Evolutionary conservation across 1,140 invertebrate species (phyloP).

Genomic region (Hyposmocoma kahamanoa): DNA sequence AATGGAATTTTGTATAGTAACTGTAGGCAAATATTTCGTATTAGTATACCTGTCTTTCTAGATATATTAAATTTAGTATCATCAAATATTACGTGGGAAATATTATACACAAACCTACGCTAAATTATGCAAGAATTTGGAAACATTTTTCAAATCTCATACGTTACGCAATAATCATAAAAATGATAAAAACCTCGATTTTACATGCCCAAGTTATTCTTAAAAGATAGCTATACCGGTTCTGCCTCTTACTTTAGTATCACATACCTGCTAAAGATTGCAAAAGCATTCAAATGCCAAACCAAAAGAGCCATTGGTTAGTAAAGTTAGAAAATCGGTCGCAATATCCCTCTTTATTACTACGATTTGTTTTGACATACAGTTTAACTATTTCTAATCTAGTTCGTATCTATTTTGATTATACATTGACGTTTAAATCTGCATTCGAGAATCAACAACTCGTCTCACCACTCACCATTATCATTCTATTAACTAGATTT

Average conservation of each 20-base stretch:
- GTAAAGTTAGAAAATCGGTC: conserved; percentile 16
- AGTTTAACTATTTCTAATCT: conserved; percentile 39
- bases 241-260: conserved; percentile 1
- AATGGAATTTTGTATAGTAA: no score
- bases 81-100: no score
- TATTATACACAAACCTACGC: no score
- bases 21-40: no score
- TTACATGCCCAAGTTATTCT: conserved; percentile 24
- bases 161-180: no score
- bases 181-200: no score
- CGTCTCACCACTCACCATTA: conserved; percentile 39
- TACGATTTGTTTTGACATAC: conserved; percentile 30
- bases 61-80: no score
- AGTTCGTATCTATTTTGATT: conserved; percentile 54
- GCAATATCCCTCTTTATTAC: conserved; percentile 10
- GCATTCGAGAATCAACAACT: conserved; percentile 29
- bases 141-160: no score
- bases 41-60: no score
- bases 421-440: conserved; percentile 31
- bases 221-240: not conserved
- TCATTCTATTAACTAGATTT: conserved; percentile 33
- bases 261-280: conserved; percentile 12
- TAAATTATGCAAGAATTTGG: no score
- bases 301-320: conserved; percentile 21
- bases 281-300: conserved; percentile 5